Conservation (phyloP, 2,888 invertebrate species). For the Hoplodrina ambigua region DNA sequence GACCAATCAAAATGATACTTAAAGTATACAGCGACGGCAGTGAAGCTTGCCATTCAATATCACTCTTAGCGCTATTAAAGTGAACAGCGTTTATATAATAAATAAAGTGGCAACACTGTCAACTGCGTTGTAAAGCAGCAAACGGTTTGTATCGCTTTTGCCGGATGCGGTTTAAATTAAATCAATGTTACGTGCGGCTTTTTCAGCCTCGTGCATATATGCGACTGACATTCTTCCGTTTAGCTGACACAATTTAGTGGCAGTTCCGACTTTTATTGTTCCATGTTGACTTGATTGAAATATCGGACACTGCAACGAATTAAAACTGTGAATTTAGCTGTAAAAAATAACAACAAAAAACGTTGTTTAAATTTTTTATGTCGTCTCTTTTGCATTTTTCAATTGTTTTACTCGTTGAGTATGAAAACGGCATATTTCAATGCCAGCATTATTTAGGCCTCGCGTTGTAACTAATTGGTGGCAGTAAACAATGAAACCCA, state of each 20-base stretch:
- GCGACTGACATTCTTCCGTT: conserved; percentile 30
- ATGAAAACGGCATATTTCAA: conserved; percentile 46
- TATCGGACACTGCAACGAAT: conserved; percentile 31
- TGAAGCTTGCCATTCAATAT: conserved; percentile 25
- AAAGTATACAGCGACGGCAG: conserved; percentile 2
- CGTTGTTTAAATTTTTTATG: conserved; percentile 7
- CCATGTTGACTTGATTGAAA: conserved; percentile 31
- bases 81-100: conserved; percentile 34
- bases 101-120: conserved; percentile 45
- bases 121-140: conserved; percentile 21
- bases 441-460: conserved; percentile 56
- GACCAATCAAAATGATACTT: conserved; percentile 1
- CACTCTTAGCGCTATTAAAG: conserved; percentile 17
- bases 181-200: conserved; percentile 47
- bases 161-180: conserved; percentile 50
- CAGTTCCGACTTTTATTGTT: conserved; percentile 42
- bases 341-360: conserved; percentile 14
- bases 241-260: conserved; percentile 37
- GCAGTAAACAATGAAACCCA: conserved; percentile 63
- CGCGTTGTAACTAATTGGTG: conserved; percentile 68
- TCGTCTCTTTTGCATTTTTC: neutral
- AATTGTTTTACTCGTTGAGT: conserved; percentile 35
- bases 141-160: conserved; percentile 37
- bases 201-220: conserved; percentile 37
- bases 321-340: conserved; percentile 10